Percentiles rank a stretch among this genome's conserved stretches.
Evolutionary conservation across 2,888 invertebrate genomes (phyloP).

Genomic region (Argyresthia goedartella): DNA sequence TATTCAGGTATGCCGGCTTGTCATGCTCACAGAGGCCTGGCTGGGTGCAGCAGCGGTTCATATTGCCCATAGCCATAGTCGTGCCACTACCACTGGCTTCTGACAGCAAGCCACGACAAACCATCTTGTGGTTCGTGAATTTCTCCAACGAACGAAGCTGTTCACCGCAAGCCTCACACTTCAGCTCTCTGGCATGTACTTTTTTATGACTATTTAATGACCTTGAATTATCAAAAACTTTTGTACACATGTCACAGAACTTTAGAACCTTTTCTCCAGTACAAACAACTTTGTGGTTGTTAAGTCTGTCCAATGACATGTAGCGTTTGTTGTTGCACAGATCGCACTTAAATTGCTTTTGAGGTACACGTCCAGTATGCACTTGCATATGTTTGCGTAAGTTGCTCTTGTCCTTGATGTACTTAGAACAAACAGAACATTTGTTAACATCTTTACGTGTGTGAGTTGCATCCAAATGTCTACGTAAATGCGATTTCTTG

Average conservation of each 20-base stretch:
- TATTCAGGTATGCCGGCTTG: constrained; percentile 64
- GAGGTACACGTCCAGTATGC: constrained; percentile 65
- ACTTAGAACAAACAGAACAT: constrained; percentile 67
- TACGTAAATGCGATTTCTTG: constrained; percentile 61
- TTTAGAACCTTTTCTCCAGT: constrained; percentile 64
- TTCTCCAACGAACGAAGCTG: constrained; percentile 65
- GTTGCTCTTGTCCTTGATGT: constrained; percentile 68
- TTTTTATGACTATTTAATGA: constrained; percentile 68
- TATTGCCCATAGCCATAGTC: constrained; percentile 17
- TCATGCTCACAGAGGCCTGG: constrained; percentile 66
- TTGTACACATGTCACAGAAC: constrained; percentile 68
- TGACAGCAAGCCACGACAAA: constrained; percentile 45
- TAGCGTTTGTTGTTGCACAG: constrained; percentile 66
- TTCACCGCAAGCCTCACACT: constrained; percentile 65
- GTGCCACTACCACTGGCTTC: constrained; percentile 41
- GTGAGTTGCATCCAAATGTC: constrained; percentile 63
- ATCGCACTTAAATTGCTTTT: constrained; percentile 69
- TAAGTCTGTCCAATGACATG: constrained; percentile 65
- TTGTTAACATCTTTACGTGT: constrained; percentile 67
- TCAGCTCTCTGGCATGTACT: constrained; percentile 65
- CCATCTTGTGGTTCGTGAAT: constrained; percentile 61
- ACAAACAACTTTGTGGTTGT: constrained; percentile 66
- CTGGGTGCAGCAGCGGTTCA: constrained; percentile 57
- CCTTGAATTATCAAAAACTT: constrained; percentile 67
- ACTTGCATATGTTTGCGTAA: constrained; percentile 69